Evolutionary conservation across 1,140 invertebrate species (phyloP), one percentile per base, ranked within the genome.

Genomic region (Physella acuta): DNA sequence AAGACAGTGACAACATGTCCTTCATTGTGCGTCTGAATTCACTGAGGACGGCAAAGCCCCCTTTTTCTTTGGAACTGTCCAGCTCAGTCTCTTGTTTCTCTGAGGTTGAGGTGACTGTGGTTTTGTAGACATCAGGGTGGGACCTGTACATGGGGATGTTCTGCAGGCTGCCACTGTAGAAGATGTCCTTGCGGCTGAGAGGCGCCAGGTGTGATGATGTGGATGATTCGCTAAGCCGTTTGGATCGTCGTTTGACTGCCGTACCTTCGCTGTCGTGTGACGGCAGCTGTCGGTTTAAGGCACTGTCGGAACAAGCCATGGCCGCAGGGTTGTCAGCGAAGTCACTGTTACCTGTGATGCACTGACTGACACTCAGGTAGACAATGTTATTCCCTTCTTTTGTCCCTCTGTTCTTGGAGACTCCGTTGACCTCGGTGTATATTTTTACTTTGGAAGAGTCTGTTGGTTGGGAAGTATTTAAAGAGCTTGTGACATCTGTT

Each of bases 131-230:
- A 17, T 74, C 75, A 3, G 75, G 78, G 56, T 79, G 74, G 1
- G 78, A 85, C 62, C 79, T 78, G 76, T 86, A 88, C 78, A 83
- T 84, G 31, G 87, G 86, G 26, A 91, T 82, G 79, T 91, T 92
- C 34, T 89, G 87, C 65, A 94, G 85, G 77, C 91, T 93, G 66
- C 92, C 92, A 76, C 91, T 91, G 81, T 95, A 95, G 74, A 97
- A 90, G 1, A 94, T 90, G 82, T 97, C 94, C 55, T 91, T 92
- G 30, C 93, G 86, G 88, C 94, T 90, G n/a, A 93, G 89, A 28
- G 56, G 61, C 24, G 67, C 51, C 1, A 37, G 14, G 39, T 56
- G 26, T 49, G 24, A 3, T 60, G 63, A 51, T 49, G 67, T 33
- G 30, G 58, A 60, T 5, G 58, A 60, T 24, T 60, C 58, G n/a